Conservation (phyloP, 2,888 invertebrate genomes). For the Xestoiulus laeticollis region DNA sequence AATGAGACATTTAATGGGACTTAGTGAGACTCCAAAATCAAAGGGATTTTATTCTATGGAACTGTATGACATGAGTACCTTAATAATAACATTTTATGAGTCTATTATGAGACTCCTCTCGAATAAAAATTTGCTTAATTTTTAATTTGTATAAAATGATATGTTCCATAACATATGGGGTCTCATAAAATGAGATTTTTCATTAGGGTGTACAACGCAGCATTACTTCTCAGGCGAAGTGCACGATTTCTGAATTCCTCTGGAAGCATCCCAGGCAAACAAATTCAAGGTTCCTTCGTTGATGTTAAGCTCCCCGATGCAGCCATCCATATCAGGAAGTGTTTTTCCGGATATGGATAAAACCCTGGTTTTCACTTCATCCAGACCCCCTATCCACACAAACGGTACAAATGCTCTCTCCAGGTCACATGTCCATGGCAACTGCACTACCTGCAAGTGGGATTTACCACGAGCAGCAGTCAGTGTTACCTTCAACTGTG, state of each 20-base stretch:
- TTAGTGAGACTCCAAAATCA: no score
- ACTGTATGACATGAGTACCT: no score
- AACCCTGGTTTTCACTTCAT: background rate
- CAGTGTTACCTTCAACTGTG: background rate
- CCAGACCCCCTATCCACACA: background rate
- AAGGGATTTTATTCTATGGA: no score
- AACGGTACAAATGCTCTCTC: background rate
- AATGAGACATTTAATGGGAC: no score
- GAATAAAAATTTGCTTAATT: no score
- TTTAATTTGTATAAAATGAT: no score
- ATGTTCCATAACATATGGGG: no score
- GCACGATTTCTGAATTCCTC: background rate
- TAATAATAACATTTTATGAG: no score
- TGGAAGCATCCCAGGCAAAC: background rate
- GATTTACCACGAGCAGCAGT: background rate
- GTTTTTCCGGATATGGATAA: background rate
- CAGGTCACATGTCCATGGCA: slow-evolving; percentile 1
- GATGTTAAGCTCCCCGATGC: background rate
- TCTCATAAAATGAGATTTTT: no score
- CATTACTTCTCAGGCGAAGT: background rate
- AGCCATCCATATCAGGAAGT: background rate
- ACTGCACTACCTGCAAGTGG: background rate
- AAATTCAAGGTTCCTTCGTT: background rate
- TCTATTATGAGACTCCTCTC: no score
- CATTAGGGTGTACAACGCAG: no score